These are phyloP conservation scores for Drosophila borborema DNA, from an alignment of 2,888 invertebrate species.

Conservation along the genomic window DNA sequence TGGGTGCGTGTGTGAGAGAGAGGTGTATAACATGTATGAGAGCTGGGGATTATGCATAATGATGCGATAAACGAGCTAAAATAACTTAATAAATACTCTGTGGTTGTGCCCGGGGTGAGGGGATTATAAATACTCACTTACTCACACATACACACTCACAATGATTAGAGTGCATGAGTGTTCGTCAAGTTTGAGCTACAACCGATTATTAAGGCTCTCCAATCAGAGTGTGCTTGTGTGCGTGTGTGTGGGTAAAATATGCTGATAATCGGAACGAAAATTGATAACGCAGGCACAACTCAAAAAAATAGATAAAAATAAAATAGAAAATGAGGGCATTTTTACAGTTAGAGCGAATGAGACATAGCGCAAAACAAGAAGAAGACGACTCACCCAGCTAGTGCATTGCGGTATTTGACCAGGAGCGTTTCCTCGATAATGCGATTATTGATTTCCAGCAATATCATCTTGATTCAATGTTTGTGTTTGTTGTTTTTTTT, in stretches of 20 bases:
- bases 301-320: slow-evolving; percentile 45
- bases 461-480: slow-evolving; percentile 89
- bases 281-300: slow-evolving; percentile 40
- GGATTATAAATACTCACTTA: slow-evolving; percentile 19
- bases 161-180: slow-evolving; percentile 51
- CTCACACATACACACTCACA: slow-evolving; percentile 10
- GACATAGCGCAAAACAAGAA: slow-evolving; percentile 3
- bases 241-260: slow-evolving; percentile 15
- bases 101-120: slow-evolving; percentile 15
- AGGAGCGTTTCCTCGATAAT: slow-evolving; percentile 98
- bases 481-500: slow-evolving; percentile 8
- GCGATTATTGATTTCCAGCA: slow-evolving; percentile 99
- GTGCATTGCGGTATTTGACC: slow-evolving; percentile 97
- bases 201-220: slow-evolving; percentile 38
- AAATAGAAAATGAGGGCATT: slow-evolving; percentile 48
- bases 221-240: neutral
- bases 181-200: slow-evolving; percentile 54
- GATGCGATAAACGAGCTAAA: slow-evolving; percentile 66
- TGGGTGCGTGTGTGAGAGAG: neutral
- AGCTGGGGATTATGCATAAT: slow-evolving; percentile 57
- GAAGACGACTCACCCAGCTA: slow-evolving; percentile 91
- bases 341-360: slow-evolving; percentile 41
- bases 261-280: slow-evolving; percentile 50
- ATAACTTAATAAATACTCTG: slow-evolving; percentile 57
- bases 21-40: slow-evolving; percentile 14